A percentile compares a stretch with the other conserved stretches of the same genome.
These are phyloP conservation scores for Shinisaurus crocodilurus DNA, from an alignment of 2,113 vertebrate genomes.

Conservation along the genomic window DNA sequence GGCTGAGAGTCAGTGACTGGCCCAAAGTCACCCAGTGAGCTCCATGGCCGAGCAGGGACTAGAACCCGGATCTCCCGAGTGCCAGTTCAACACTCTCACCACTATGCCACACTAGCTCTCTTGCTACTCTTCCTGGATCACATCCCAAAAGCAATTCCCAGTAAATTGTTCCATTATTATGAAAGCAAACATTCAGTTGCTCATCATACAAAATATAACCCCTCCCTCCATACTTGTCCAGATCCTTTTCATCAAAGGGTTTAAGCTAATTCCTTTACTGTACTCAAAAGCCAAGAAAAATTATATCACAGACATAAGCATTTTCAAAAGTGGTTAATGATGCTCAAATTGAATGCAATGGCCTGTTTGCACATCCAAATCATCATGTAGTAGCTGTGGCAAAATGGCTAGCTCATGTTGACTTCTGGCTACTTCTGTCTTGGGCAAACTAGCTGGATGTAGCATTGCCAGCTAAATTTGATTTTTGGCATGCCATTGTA, in stretches of 20 bases:
- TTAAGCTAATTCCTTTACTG: neutral
- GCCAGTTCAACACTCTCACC: too few species aligned
- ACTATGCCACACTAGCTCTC: too few species aligned
- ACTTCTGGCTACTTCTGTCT: neutral
- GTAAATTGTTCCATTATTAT: slow-evolving; percentile 17
- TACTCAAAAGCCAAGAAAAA: slow-evolving; percentile 3
- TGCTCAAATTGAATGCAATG: neutral
- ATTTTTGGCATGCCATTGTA: neutral
- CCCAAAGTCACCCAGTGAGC: too few species aligned
- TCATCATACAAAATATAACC: neutral
- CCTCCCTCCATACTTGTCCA: neutral
- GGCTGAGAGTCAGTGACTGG: too few species aligned
- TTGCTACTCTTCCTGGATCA: neutral
- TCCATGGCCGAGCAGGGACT: too few species aligned
- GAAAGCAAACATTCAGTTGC: slow-evolving; percentile 13
- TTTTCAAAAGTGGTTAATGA: neutral
- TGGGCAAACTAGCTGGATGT: too few species aligned
- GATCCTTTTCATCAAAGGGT: neutral
- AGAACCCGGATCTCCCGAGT: too few species aligned
- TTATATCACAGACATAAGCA: neutral
- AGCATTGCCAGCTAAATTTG: neutral
- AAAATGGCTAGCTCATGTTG: neutral
- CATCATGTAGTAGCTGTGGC: neutral
- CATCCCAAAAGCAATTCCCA: neutral
- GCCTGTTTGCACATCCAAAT: neutral